Evolutionary conservation across 2,113 vertebrate species (phyloP).

Genomic region (Canis aureus): DNA sequence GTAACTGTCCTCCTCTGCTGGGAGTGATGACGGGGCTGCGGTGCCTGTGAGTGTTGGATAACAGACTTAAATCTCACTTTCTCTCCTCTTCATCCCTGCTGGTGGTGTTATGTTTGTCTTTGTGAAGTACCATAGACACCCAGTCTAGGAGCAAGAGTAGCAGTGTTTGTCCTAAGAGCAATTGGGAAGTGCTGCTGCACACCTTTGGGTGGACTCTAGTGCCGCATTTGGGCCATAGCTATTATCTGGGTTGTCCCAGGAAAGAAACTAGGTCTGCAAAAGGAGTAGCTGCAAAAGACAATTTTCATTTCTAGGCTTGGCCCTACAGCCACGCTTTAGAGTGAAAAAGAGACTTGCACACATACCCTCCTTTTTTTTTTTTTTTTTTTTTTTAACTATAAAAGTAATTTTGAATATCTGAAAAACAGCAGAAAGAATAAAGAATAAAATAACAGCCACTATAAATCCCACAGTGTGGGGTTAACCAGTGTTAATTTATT

Average conservation of each 20-base stretch:
- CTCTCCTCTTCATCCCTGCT: not conserved
- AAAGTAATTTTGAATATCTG: not conserved
- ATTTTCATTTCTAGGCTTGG: not conserved
- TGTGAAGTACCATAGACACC: not conserved
- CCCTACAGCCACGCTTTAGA: not conserved
- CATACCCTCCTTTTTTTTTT: too few relatives aligned
- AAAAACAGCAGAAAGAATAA: not conserved
- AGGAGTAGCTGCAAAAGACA: not conserved
- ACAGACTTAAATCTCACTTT: not conserved
- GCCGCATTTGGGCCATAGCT: not conserved
- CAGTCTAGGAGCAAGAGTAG: not conserved
- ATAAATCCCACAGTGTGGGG: rapidly evolving
- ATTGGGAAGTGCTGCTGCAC: not conserved
- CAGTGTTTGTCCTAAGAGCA: not conserved
- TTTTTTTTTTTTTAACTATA: not conserved
- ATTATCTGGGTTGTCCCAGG: not conserved
- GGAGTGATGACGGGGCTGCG: not conserved
- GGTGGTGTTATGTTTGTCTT: not conserved
- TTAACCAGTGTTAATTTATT: not conserved
- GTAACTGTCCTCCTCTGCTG: not conserved
- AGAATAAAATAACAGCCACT: not conserved
- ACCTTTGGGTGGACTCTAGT: not conserved
- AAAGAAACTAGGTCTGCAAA: not conserved
- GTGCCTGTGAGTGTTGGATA: not conserved
- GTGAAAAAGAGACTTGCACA: not conserved